Percentiles rank a stretch among this genome's conserved stretches.
phyloP scores from a whole-genome alignment of 2,888 invertebrate genomes.

The Campoplex nolae region DNA sequence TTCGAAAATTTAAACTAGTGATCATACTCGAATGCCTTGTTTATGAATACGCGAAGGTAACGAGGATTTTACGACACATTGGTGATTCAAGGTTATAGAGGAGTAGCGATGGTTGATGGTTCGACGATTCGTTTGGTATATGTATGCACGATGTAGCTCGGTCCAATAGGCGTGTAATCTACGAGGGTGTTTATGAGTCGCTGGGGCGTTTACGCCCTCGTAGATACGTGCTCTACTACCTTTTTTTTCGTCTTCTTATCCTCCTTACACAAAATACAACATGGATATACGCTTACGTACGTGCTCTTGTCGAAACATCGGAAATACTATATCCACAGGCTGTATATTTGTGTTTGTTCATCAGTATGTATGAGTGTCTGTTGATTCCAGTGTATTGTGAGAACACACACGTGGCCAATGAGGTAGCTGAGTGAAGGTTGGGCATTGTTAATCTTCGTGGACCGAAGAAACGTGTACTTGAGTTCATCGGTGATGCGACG shows the following conservation, averaged over 20 bases:
- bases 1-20: neutral
- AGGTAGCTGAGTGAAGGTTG: conserved; percentile 73
- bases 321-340: conserved; percentile 40
- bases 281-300: conserved; percentile 69
- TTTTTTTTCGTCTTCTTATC: conserved; percentile 53
- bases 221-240: conserved; percentile 73
- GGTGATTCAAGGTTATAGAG: conserved; percentile 12
- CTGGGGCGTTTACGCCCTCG: conserved; percentile 74
- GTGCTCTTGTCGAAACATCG: conserved; percentile 64
- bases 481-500: conserved; percentile 49
- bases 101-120: conserved; percentile 28
- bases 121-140: conserved; percentile 23
- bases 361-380: conserved; percentile 4
- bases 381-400: conserved; percentile 32
- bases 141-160: conserved; percentile 32
- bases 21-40: neutral
- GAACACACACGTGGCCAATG: conserved; percentile 52
- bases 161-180: conserved; percentile 77
- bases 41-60: neutral
- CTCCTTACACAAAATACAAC: conserved; percentile 59
- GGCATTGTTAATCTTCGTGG: conserved; percentile 80
- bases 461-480: conserved; percentile 47
- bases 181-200: conserved; percentile 74
- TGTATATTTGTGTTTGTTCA: conserved; percentile 41
- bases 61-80: conserved; percentile 39